phyloP scores from a whole-genome alignment of 2,888 invertebrate species.

The Aspidiotus rigidus region DNA sequence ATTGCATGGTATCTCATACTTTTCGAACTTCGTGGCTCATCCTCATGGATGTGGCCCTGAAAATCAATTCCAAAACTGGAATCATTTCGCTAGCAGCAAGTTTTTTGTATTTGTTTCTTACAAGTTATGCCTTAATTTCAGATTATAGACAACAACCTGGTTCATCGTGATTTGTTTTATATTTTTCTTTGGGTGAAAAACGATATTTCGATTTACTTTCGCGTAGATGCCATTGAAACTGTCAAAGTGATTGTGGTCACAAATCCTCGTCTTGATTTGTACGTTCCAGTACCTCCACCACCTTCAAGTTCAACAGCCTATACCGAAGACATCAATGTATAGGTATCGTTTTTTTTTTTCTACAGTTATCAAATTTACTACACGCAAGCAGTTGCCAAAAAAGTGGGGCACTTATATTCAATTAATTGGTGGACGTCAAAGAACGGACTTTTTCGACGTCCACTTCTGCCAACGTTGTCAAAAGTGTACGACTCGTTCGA shows the following conservation, averaged over 20 bases:
- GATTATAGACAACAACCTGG: slow-evolving; percentile 49
- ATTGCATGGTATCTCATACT: too few species aligned
- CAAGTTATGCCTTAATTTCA: slow-evolving; percentile 42
- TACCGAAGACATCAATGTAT: not conserved
- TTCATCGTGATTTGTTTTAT: slow-evolving; percentile 55
- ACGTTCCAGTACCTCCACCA: slow-evolving; percentile 41
- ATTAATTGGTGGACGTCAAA: slow-evolving; percentile 64
- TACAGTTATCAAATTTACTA: slow-evolving; percentile 60
- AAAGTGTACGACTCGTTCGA: slow-evolving; percentile 58
- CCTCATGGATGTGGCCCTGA: too few species aligned
- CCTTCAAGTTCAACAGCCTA: not conserved
- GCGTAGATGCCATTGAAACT: slow-evolving; percentile 48
- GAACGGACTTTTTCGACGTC: slow-evolving; percentile 55
- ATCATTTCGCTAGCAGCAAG: too few species aligned
- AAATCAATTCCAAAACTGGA: too few species aligned
- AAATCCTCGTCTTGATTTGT: slow-evolving; percentile 53
- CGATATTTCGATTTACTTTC: slow-evolving; percentile 47
- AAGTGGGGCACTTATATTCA: slow-evolving; percentile 48
- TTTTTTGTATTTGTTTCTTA: slow-evolving; percentile 35
- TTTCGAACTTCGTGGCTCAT: too few species aligned
- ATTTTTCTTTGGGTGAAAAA: slow-evolving; percentile 59
- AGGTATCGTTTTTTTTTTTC: slow-evolving; percentile 9
- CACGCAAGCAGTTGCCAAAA: slow-evolving; percentile 58
- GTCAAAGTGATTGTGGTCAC: slow-evolving; percentile 56
- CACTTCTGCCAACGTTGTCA: slow-evolving; percentile 54